Base-by-base conservation (phyloP, 2,888 invertebrate species). In the Anaspis maculata region DNA sequence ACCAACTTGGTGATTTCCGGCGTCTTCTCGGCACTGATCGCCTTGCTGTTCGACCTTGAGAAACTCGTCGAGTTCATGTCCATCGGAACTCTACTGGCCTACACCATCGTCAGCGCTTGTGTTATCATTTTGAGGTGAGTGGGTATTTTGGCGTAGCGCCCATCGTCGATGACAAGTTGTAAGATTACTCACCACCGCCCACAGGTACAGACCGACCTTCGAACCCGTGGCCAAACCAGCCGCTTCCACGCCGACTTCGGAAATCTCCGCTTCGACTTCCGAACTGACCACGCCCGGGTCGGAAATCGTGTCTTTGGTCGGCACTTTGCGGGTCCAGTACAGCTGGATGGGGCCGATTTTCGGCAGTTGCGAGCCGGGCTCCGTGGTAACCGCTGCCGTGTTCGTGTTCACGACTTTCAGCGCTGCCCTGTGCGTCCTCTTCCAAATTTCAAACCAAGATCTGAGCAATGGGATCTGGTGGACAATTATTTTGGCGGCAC, bases 51-150 rank as follows among this genome's bases (percentile, higher is more conserved):
- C 54, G 91, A 94, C 64, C 72, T 94, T 46, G 81, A 87, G 49
- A 89, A 89, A 47, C 69, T 94, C 24, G 90, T 94, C 0, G 91
- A 94, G 58, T 91, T 94, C 58, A 90, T 94, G 88, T 91, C 91
- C 2, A 92, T 94, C 53, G 88, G 88, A 0, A 89, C 88, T 0
- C 69, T 90, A 30, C 63, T 89, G 49, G 89, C 90, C 0, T 92
- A 92, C 59, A 90, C 90, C 2, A 89, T 92, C 42, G 92, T 94
- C 2, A 88, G 90, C 44, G 88, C 88, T 9, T 83, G 86, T 40
- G 87, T 92, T 3, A 87, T 94, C 32, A 82, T 92, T 28, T 67
- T 92, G 32, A 74, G 91, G n/a, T n/a, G n/a, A n/a, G n/a, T n/a
- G n/a, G n/a, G n/a, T n/a, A n/a, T n/a, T n/a, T n/a, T n/a, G n/a